These are phyloP conservation scores for Scolopax rusticola DNA, from an alignment of 2,797 vertebrate genomes.

Conservation along the genomic window DNA sequence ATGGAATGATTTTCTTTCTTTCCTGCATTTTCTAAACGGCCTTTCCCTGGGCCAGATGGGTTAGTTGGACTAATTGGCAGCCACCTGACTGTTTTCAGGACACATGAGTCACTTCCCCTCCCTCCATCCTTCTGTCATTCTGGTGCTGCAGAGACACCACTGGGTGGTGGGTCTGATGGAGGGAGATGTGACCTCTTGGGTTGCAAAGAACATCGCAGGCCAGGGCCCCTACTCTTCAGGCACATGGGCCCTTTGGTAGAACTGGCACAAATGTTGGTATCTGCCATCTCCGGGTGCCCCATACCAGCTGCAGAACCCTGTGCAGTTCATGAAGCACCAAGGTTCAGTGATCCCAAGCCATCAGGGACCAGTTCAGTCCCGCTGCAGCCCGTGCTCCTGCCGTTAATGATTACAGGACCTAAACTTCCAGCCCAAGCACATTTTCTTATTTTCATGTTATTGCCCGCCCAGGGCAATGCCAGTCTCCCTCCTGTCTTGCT, in stretches of 20 bases:
- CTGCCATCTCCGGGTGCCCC: background rate
- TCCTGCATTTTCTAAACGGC: background rate
- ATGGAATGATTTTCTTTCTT: background rate
- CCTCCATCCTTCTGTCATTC: conserved; percentile 27
- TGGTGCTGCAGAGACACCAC: background rate
- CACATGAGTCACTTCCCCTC: conserved; percentile 28
- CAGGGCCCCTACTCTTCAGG: background rate
- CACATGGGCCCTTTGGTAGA: accelerated
- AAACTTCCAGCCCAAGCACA: background rate
- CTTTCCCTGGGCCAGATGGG: conserved; percentile 52
- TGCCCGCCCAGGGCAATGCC: background rate
- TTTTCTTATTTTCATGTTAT: background rate
- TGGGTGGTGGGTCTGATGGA: background rate
- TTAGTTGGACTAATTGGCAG: conserved; percentile 41
- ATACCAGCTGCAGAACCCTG: too few species aligned
- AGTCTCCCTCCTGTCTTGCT: accelerated
- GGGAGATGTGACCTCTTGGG: background rate
- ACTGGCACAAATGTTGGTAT: background rate
- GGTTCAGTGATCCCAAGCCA: background rate
- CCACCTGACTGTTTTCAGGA: background rate
- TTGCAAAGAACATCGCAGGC: background rate
- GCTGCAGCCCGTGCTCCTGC: background rate
- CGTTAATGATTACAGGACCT: background rate
- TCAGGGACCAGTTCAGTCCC: background rate
- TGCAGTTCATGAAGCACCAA: accelerated